Conservation (phyloP, 2,888 invertebrate species). For the Leucozona laternaria region DNA sequence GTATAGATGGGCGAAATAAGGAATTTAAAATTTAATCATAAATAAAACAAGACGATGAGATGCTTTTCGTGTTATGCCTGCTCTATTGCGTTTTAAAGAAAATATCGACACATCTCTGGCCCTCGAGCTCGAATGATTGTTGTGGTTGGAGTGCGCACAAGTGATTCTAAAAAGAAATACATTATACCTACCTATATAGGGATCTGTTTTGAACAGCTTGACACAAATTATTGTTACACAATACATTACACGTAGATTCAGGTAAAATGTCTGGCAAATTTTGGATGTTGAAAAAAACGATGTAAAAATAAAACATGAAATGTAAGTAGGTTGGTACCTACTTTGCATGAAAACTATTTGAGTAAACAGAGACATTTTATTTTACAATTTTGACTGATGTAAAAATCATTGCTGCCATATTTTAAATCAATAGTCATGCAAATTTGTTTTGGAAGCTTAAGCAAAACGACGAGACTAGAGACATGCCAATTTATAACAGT, state of each 20-base stretch:
- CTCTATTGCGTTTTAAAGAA: not conserved
- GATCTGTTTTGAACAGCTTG: not conserved
- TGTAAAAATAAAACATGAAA: too few relatives aligned
- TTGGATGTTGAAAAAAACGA: not conserved
- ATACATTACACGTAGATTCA: not conserved
- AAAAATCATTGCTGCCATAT: too few relatives aligned
- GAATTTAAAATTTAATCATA: constrained; percentile 42
- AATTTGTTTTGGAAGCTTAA: too few relatives aligned
- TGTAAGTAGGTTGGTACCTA: too few relatives aligned
- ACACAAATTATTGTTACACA: not conserved
- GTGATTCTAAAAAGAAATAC: not conserved
- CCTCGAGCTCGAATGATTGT: not conserved
- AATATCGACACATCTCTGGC: not conserved
- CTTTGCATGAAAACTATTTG: too few relatives aligned
- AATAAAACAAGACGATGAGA: not conserved
- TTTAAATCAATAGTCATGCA: too few relatives aligned
- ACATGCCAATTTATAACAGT: too few relatives aligned
- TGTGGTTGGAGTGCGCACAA: not conserved
- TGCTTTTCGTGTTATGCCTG: not conserved
- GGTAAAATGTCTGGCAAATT: not conserved
- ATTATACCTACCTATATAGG: too few relatives aligned
- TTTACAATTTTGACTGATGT: too few relatives aligned
- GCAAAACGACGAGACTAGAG: too few relatives aligned
- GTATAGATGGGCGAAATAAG: constrained; percentile 18
- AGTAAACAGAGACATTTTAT: too few relatives aligned